phyloP scores from a whole-genome alignment of 1,140 invertebrate genomes.

The Acyrthosiphon pisum region DNA sequence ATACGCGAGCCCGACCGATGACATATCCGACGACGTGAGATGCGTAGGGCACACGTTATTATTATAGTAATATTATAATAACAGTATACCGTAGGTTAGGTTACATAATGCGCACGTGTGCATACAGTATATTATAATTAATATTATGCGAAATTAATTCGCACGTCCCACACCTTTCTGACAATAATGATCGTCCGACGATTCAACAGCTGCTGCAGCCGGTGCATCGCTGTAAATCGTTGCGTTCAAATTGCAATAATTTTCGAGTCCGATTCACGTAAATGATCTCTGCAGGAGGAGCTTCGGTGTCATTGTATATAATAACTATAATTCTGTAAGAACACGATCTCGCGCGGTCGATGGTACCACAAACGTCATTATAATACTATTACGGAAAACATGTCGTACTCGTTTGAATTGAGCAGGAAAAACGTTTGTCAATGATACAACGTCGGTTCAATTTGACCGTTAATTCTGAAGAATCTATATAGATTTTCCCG shows the following conservation, averaged over 20 bases:
- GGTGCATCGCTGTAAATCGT: neutral
- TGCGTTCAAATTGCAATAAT: neutral
- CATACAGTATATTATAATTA: too few species aligned
- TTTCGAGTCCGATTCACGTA: neutral
- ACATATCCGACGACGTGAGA: neutral
- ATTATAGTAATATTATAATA: neutral
- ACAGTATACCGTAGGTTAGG: neutral
- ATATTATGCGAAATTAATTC: neutral
- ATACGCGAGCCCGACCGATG: too few species aligned
- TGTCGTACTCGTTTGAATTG: neutral
- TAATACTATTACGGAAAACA: neutral
- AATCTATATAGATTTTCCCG: too few species aligned
- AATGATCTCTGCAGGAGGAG: neutral
- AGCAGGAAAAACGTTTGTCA: neutral
- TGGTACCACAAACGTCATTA: neutral
- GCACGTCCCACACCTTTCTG: neutral
- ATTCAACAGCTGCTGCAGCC: neutral
- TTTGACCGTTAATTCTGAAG: neutral
- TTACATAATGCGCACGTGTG: neutral
- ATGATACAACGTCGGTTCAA: neutral
- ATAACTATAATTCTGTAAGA: neutral
- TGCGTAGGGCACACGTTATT: neutral
- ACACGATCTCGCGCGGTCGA: neutral
- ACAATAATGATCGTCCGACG: neutral
- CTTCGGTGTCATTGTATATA: neutral